phyloP scores from a whole-genome alignment of 2,888 invertebrate species.

The Pegoplata infirma region DNA sequence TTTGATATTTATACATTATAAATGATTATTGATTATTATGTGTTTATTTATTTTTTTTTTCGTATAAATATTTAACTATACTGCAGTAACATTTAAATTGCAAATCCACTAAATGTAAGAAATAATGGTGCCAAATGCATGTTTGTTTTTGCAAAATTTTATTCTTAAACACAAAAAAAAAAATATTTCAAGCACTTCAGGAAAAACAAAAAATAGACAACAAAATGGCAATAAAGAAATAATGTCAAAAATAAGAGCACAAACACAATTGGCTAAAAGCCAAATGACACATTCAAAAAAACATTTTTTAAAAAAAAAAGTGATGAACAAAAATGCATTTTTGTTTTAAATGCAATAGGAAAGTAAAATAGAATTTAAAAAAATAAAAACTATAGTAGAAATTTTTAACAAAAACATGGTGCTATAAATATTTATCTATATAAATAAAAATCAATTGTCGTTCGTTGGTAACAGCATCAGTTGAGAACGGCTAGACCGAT shows the following conservation, averaged over 20 bases:
- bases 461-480: too few relatives aligned
- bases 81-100: slow-evolving; percentile 38
- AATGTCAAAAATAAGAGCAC: slow-evolving; percentile 61
- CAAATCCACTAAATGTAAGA: background rate
- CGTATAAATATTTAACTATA: background rate
- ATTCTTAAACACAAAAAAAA: slow-evolving; percentile 11
- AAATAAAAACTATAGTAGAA: too few relatives aligned
- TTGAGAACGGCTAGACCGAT: too few relatives aligned
- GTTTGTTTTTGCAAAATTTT: slow-evolving; percentile 12
- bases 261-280: slow-evolving; percentile 57
- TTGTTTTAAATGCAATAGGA: slow-evolving; percentile 35
- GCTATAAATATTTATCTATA: background rate
- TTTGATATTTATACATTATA: slow-evolving; percentile 40
- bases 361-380: slow-evolving; percentile 21
- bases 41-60: background rate
- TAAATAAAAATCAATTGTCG: too few relatives aligned
- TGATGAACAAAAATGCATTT: slow-evolving; percentile 39
- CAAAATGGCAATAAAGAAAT: slow-evolving; percentile 55
- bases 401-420: background rate
- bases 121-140: slow-evolving; percentile 58
- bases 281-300: slow-evolving; percentile 29
- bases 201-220: slow-evolving; percentile 57
- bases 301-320: background rate
- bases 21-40: slow-evolving; percentile 56
- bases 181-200: slow-evolving; percentile 47